A percentile compares a stretch with the other conserved stretches of the same genome.
Evolutionary conservation across 2,113 vertebrate species (phyloP).

Genomic region (Sitta europaea): DNA sequence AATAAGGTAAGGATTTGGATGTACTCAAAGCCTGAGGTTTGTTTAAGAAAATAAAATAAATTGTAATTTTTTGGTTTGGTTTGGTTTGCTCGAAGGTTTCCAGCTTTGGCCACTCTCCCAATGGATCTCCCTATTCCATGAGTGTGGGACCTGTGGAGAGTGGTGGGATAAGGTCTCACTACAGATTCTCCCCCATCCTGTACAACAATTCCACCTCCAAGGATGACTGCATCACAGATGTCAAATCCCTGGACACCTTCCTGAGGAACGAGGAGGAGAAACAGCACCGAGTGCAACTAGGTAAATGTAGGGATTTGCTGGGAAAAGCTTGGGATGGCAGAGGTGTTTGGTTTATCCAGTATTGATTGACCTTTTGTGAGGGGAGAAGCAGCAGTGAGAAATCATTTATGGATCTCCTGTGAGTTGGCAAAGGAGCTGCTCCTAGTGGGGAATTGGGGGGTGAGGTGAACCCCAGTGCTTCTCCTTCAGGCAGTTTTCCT

Average conservation of each 20-base stretch:
- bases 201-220: slow-evolving; percentile 88
- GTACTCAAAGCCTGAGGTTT: background rate
- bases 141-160: slow-evolving; percentile 81
- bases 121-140: slow-evolving; percentile 74
- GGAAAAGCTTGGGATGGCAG: background rate
- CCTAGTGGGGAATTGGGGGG: accelerated
- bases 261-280: slow-evolving; percentile 89
- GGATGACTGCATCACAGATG: slow-evolving; percentile 89
- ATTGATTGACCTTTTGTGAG: background rate
- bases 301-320: slow-evolving; percentile 10
- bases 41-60: accelerated
- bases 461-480: background rate
- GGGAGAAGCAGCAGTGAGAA: background rate
- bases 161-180: slow-evolving; percentile 80
- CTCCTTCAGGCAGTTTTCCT: background rate
- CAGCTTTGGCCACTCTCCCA: slow-evolving; percentile 78
- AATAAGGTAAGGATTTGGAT: slow-evolving; percentile 86
- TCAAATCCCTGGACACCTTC: slow-evolving; percentile 81
- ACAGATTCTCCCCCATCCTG: slow-evolving; percentile 82
- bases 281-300: slow-evolving; percentile 86
- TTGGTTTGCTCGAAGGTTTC: slow-evolving; percentile 69
- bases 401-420: accelerated
- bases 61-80: too few species aligned
- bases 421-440: background rate
- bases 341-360: background rate